Base-by-base conservation (phyloP, 2,113 vertebrate genomes). In the Sialia sialis region DNA sequence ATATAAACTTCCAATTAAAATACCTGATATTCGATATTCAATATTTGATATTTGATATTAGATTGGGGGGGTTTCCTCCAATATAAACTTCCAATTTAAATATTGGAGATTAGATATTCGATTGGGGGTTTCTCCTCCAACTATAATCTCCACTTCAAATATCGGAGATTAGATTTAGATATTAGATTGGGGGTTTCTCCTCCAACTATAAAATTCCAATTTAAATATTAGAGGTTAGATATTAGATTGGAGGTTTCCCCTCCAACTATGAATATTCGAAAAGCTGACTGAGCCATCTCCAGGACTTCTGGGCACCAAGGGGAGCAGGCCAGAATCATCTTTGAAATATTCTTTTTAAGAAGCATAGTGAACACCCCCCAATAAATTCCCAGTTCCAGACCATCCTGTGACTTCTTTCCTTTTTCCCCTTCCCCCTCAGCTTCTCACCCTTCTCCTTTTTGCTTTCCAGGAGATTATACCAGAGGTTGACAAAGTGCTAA, bases 381-480 rank as follows among this genome's bases (percentile, higher is more conserved):
- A 7, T 5, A 80, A 44, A 54, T 44, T 38, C 22, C 18, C 36
- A 29, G 39, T 60, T 43, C 9, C 27, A 67, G n/a, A 21, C 21
- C 75, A 43, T 54, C 43, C 89, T 62, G 49, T 29, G 13, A 48
- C 6, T 69, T 49, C 25, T 82, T 39, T 27, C 41, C n/a, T 20
- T 52, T 34, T 76, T 39, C 18, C 13, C 0, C 6, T 4, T 10
- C 8, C 4, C 4, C n/a, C 3, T 14, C 6, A 3, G 7, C 4
- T 11, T 32, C 16, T 74, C 36, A 15, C 23, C 55, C 41, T 63
- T 75, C 46, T 77, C 34, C 46, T 90, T 60, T 77, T 27, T 89
- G 76, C 92, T 95, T 95, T 93, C 89, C 74, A 96, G 82, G 87
- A 90, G 93, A 97, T 96, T 93, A 75, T 38, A 80, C n/a, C 64